These are phyloP conservation scores for Chromobotia macracanthus DNA, from an alignment of 2,797 vertebrate species.

Conservation along the genomic window DNA sequence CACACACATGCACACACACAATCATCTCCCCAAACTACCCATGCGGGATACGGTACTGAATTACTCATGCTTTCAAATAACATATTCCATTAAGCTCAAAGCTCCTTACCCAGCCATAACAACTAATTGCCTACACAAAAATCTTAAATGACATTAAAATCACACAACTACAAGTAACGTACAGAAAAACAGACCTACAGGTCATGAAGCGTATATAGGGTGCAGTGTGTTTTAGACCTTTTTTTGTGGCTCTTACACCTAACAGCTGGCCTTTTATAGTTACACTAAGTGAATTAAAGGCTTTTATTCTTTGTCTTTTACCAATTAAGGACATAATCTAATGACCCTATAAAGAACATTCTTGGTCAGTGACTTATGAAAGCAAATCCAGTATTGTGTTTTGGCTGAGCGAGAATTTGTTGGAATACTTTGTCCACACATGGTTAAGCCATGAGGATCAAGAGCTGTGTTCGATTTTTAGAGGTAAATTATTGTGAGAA, in stretches of 20 bases:
- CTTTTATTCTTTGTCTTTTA: slow-evolving; percentile 29
- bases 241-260: neutral
- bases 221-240: neutral
- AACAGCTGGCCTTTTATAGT: slow-evolving; percentile 19
- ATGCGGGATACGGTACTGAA: slow-evolving; percentile 10
- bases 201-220: neutral
- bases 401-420: neutral
- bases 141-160: slow-evolving; percentile 26
- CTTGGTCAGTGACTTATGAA: slow-evolving; percentile 32
- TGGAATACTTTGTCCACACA: slow-evolving; percentile 24
- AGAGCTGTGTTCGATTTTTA: slow-evolving; percentile 18
- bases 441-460: slow-evolving; percentile 25
- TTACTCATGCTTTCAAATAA: slow-evolving; percentile 31
- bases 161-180: neutral
- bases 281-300: neutral
- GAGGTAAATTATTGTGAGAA: slow-evolving; percentile 14
- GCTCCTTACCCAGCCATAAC: slow-evolving; percentile 24
- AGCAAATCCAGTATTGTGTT: slow-evolving; percentile 24
- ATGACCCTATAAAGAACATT: slow-evolving; percentile 40
- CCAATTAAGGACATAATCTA: slow-evolving; percentile 39
- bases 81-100: neutral
- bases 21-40: slow-evolving; percentile 10
- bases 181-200: neutral
- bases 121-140: slow-evolving; percentile 5
- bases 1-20: neutral